Conservation (phyloP, 2,113 vertebrate genomes). For the Pitta sordida region DNA sequence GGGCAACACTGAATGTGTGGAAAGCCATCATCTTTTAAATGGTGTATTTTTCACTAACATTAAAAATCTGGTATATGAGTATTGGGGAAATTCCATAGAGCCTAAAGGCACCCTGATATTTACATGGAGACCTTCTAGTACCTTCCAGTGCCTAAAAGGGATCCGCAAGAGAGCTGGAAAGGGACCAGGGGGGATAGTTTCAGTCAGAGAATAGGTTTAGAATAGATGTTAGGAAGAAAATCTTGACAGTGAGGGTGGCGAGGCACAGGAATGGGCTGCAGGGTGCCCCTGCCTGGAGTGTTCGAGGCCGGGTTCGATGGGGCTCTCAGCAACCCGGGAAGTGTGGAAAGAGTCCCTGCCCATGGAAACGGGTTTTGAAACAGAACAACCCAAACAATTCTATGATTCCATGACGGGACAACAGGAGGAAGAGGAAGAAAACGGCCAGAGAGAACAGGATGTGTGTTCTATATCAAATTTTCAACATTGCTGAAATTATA, state of each 20-base stretch:
- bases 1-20: too few species aligned
- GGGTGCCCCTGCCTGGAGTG: too few species aligned
- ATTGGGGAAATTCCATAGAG: neutral
- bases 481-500: neutral
- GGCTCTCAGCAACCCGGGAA: neutral
- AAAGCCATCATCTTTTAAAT: neutral
- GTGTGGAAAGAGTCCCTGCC: neutral
- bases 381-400: neutral
- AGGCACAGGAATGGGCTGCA: neutral
- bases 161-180: neutral
- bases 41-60: neutral
- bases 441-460: accelerated
- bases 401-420: neutral
- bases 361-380: neutral
- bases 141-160: neutral
- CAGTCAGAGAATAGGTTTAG: neutral
- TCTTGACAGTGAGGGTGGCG: neutral
- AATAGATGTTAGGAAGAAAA: neutral
- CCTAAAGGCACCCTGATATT: neutral
- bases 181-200: neutral
- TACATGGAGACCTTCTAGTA: neutral
- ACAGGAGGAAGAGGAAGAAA: neutral
- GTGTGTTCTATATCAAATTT: neutral
- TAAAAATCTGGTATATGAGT: neutral
- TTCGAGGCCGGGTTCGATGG: neutral